phyloP scores from a whole-genome alignment of 2,888 invertebrate species.

The Drosophila stalkeri region DNA sequence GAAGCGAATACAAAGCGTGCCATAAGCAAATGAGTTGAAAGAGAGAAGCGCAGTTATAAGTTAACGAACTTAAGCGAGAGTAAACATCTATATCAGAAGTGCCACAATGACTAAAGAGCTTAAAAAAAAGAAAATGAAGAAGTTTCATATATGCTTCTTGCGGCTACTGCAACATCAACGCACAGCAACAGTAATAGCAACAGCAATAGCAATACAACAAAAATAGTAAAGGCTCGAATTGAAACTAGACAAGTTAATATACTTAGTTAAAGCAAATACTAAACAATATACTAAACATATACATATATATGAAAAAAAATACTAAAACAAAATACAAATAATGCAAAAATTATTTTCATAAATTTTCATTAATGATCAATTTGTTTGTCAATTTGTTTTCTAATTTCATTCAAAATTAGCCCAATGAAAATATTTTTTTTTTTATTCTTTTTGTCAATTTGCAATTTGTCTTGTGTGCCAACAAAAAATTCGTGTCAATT shows the following conservation, averaged over 20 bases:
- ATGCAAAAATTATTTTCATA: conserved; percentile 57
- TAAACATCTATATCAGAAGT: neutral
- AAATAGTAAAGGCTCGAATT: conserved; percentile 65
- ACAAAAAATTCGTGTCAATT: conserved; percentile 66
- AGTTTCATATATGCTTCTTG: neutral
- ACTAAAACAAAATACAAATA: conserved; percentile 16
- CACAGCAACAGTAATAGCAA: no score
- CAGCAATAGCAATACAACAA: conserved; percentile 27
- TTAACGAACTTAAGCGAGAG: neutral
- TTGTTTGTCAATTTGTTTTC: conserved; percentile 65
- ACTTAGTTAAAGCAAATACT: conserved; percentile 33
- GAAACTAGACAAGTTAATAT: conserved; percentile 58
- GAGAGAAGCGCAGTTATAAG: neutral
- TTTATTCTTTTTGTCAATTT: conserved; percentile 4
- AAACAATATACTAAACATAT: conserved; percentile 17
- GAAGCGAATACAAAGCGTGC: conserved; percentile 1
- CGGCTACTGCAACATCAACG: neutral
- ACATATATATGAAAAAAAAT: conserved; percentile 3
- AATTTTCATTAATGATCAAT: conserved; percentile 56
- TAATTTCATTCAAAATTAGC: conserved; percentile 31
- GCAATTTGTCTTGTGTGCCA: conserved; percentile 70
- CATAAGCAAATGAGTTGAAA: neutral
- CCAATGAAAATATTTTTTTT: conserved; percentile 9
- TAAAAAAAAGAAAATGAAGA: neutral
- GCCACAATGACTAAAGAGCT: neutral